A percentile compares a stretch with the other conserved stretches of the same genome.
phyloP scores from a whole-genome alignment of 2,113 vertebrate species.

The Chlamydotis undulata region DNA sequence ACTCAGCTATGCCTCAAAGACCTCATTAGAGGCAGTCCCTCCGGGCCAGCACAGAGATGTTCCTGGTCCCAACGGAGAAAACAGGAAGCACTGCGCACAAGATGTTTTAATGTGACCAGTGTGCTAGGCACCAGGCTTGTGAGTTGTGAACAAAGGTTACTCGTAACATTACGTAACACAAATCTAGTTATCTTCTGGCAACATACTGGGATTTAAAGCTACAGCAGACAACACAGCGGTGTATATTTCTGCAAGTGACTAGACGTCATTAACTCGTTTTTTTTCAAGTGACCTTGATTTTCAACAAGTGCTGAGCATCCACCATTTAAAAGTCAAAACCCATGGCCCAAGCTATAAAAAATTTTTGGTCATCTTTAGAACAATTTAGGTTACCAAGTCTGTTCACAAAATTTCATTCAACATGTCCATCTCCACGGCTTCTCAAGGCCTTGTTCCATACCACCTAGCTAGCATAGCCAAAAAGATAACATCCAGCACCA shows the following conservation, averaged over 20 bases:
- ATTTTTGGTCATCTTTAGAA: background rate
- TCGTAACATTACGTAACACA: too few relatives aligned
- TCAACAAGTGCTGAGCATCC: background rate
- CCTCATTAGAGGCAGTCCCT: background rate
- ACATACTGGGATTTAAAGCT: background rate
- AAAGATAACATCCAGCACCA: background rate
- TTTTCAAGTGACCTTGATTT: background rate
- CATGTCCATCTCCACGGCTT: background rate
- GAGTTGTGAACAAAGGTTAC: background rate
- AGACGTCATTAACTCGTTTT: background rate
- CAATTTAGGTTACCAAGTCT: background rate
- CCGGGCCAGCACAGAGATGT: background rate
- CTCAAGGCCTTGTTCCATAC: background rate
- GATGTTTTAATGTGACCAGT: background rate
- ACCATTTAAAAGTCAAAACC: background rate
- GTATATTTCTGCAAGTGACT: background rate
- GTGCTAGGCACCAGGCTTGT: background rate
- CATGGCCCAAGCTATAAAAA: background rate
- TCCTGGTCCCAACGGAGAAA: background rate
- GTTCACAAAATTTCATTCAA: background rate
- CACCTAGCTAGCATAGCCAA: background rate
- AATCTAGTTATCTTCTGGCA: background rate
- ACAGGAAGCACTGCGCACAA: background rate
- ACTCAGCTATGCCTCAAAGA: background rate
- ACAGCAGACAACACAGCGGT: background rate